Evolutionary conservation across 2,888 invertebrate species (phyloP), one percentile per base, ranked within the genome.

Genomic region (Stenodema calcarata): DNA sequence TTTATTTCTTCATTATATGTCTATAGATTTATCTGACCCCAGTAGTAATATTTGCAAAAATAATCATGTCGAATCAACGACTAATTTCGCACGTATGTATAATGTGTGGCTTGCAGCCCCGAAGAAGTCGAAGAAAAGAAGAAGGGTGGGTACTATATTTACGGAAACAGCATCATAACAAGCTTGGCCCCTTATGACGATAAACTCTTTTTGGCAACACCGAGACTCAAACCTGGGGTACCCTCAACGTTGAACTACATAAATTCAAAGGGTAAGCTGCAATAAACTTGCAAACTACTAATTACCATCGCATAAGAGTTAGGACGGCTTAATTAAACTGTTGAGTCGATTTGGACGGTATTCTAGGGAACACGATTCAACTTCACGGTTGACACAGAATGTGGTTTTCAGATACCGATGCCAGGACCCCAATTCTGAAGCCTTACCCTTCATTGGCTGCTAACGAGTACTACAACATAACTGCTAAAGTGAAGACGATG

Each of bases 391-490:
- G n/a, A n/a, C n/a, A n/a, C n/a, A n/a, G n/a, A n/a, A n/a, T n/a
- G n/a, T n/a, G 35, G 16, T 47, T 62, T 62, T 27, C 81, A 88
- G 88, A 87, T 62, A 80, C 88, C 16, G 88, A 89, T 18, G 50
- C 87, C 28, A 95, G 94, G 91, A 96, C 96, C 89, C 95, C 95
- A 41, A 91, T 92, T 12, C 91, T 96, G 30, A 94, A 92, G 79
- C 96, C 96, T 0, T 96, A 96, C 90, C 96, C 96, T 6, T 93
- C 93, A 88, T 94, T 94, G 92, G 93, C 94, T 89, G 85, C 85
- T 75, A 88, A 88, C 41, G 75, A 81, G 73, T 62, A 87, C 76
- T 87, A 87, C 62, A 89, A 89, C 76, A 88, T 88, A 42, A 88
- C 88, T 14, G 88, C 89, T 41, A 88, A 88, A 69, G 54, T 84